Conservation (phyloP, 2,888 invertebrate genomes). For the Leptogaster cylindrica region DNA sequence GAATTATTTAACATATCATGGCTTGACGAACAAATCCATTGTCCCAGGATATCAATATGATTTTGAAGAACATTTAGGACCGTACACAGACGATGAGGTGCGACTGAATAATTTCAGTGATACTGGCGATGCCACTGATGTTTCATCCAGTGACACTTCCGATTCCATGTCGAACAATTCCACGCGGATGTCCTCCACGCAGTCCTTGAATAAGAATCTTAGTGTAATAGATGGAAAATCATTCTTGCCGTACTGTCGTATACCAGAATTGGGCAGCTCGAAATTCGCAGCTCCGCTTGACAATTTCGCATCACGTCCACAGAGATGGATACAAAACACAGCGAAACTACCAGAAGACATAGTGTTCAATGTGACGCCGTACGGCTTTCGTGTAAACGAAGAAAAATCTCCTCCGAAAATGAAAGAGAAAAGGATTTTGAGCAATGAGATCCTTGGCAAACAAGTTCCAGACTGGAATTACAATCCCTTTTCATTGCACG, state of each 20-base stretch:
- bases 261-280: too few relatives aligned
- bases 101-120: conserved; percentile 17
- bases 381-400: too few relatives aligned
- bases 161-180: neutral
- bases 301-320: neutral
- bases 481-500: neutral
- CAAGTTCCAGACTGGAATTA: neutral
- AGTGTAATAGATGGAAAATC: neutral
- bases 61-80: conserved; percentile 5
- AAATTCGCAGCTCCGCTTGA: too few relatives aligned
- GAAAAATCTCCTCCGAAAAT: too few relatives aligned
- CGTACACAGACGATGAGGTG: conserved; percentile 20
- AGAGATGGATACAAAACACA: neutral
- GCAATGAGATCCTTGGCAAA: neutral
- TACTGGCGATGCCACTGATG: conserved; percentile 38
- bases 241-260: too few relatives aligned
- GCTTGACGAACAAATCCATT: neutral
- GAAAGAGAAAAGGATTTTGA: too few relatives aligned
- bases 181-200: neutral
- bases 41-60: conserved; percentile 1
- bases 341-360: conserved; percentile 4
- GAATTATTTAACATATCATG: conserved; percentile 43
- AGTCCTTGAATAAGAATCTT: neutral
- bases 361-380: too few relatives aligned
- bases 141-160: conserved; percentile 20